Conservation (phyloP, 2,888 invertebrate genomes). For the Ochropleura plecta region DNA sequence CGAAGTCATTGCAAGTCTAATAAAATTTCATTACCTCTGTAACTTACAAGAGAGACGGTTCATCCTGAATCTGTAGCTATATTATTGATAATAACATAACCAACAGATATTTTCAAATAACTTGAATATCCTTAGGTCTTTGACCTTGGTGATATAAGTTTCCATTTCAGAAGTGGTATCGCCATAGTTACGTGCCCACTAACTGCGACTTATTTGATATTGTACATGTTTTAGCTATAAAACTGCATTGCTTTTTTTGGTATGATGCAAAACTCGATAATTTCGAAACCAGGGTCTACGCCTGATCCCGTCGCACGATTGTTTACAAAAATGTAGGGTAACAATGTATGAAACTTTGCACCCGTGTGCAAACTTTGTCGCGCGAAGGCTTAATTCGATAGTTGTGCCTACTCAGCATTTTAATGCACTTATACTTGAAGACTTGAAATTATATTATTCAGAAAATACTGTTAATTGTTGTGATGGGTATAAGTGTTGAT, state of each 20-base stretch:
- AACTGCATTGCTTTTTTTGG: neutral
- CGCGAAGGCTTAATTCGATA: too few species aligned
- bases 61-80: neutral
- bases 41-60: neutral
- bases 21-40: constrained; percentile 13
- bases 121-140: neutral
- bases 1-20: constrained; percentile 8
- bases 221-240: neutral
- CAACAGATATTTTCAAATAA: neutral
- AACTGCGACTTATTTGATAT: neutral
- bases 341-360: too few species aligned
- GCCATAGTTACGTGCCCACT: constrained; percentile 17
- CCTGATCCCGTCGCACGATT: too few species aligned
- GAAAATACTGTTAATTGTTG: neutral
- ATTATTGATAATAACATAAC: neutral
- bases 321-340: too few species aligned
- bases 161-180: constrained; percentile 19
- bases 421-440: neutral
- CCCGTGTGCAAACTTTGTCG: too few species aligned
- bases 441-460: neutral
- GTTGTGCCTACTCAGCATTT: neutral
- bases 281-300: too few species aligned
- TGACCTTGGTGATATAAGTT: constrained; percentile 2
- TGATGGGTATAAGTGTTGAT: too few species aligned
- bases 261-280: neutral